Evolutionary conservation across 92 coral and sea anemone species (phyloP), one percentile per base, ranked within the genome.

Genomic region (Porites lobata): DNA sequence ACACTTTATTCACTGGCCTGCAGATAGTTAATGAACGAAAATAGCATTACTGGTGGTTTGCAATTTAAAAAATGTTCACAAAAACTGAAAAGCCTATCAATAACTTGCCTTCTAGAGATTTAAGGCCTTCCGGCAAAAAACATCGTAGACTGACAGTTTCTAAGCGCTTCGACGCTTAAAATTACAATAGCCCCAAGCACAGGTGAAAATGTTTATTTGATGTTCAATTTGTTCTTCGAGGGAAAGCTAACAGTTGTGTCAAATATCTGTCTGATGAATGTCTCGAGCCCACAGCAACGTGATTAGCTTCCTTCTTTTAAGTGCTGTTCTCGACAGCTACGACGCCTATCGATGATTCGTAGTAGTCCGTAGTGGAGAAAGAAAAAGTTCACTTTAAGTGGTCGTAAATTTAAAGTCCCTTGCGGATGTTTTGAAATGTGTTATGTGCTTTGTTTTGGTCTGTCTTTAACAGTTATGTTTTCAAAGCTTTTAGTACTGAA

Each of bases 121-220:
- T 62, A 14, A 62, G 7, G 17, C 13, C 11, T 14, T 14, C 66
- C 17, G 20, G 20, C 20, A 62, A 13, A 62, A 62, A 62, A 38
- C 47, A 38, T 38, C 18, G 18, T n/a, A 62, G 8, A 62, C 15
- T 18, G 72, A 15, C 65, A 26, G 57, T 50, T 38, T 59, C 24
- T 78, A 7, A 21, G 19, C 17, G 50, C 14, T 50, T 15, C 9
- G 61, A 5, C 29, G 20, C 52, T 50, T 68, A 67, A 69, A 7
- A n/a, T 51, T 52, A 52, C 76, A 57, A 67, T 80, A 4, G 51
- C 8, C 51, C 10, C 21, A 68, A 8, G 76, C 29, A 64, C 84
- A 80, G 84, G 65, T 80, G 69, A 29, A 56, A 65, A 57, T 57
- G 24, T 69, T 82, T 70, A 57, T 82, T 56, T 82, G 78, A 58